phyloP scores from a whole-genome alignment of 2,888 invertebrate genomes.

The Athalia circularis region DNA sequence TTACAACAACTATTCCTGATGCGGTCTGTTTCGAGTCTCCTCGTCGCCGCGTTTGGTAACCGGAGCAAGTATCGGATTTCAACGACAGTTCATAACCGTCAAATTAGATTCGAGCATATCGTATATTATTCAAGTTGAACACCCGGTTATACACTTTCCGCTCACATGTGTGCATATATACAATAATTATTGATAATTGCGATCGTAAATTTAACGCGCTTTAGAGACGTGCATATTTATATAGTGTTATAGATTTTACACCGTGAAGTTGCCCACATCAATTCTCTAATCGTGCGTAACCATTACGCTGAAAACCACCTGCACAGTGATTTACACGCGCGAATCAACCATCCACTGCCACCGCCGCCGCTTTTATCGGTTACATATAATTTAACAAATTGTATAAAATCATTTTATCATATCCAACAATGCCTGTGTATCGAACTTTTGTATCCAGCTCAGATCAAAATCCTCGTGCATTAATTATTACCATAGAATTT shows the following conservation, averaged over 20 bases:
- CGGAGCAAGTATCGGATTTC: conserved; percentile 22
- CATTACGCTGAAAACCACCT: neutral
- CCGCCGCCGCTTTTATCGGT: conserved; percentile 6
- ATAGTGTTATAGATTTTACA: conserved; percentile 17
- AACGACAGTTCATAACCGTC: conserved; percentile 20
- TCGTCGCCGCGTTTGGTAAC: neutral
- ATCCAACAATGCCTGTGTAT: too few relatives aligned
- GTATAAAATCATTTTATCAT: conserved; percentile 6
- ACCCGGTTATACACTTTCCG: too few relatives aligned
- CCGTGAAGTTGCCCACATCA: neutral
- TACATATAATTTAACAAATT: neutral
- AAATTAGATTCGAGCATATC: conserved; percentile 1
- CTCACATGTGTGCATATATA: neutral
- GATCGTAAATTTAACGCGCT: conserved; percentile 13
- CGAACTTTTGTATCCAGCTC: too few relatives aligned
- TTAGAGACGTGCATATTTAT: neutral
- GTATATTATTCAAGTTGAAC: neutral
- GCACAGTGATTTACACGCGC: conserved; percentile 20
- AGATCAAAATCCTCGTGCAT: too few relatives aligned
- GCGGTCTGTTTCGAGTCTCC: neutral
- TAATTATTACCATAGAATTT: too few relatives aligned
- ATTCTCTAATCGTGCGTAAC: conserved; percentile 37
- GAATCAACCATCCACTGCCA: too few relatives aligned
- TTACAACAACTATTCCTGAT: neutral
- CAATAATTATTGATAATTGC: conserved; percentile 22